Base-by-base conservation (phyloP, 2,888 invertebrate genomes). In the Ochropleura leucogaster region DNA sequence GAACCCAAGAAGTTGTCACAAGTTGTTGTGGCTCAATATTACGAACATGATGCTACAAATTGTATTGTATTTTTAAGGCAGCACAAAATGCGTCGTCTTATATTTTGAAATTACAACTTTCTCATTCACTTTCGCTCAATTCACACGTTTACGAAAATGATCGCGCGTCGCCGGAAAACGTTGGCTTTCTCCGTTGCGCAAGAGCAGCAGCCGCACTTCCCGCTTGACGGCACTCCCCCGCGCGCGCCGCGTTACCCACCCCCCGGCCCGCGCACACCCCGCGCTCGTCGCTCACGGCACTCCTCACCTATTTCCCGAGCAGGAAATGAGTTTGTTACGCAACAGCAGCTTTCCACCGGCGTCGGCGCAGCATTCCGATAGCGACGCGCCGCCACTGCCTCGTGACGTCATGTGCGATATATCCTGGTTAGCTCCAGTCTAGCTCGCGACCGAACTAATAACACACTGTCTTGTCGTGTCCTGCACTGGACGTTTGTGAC, bases 91-190 rank as follows among this genome's bases (percentile, higher is more conserved):
- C 79, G 74, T 82, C 74, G 63, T 73, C 78, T 68, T 68, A 74
- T 69, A 70, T 80, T 87, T 85, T 80, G 57, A 83, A 86, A 78
- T 87, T 65, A 82, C 82, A 74, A 92, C 95, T 94, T 95, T 95
- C 95, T 93, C 92, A 90, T 91, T 93, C 91, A 94, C 95, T 96
- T 96, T 95, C 95, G 95, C 94, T 95, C 92, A 94, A 95, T 95
- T 95, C 95, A 94, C 96, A 96, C 95, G 94, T 95, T 95, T 92
- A 95, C 95, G 94, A 96, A 96, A 96, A 96, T 94, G 93, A 94
- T 94, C 92, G 94, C 93, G 91, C 93, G 93, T 91, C 94, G 93
- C 91, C 95, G 95, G 95, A 94, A 96, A 95, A 94, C 94, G 90
- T 79, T 84, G 88, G 92, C 96, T 96, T 96, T 96, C 96, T 93